Conservation (phyloP, 1,140 invertebrate species). For the Lethocerus indicus region DNA sequence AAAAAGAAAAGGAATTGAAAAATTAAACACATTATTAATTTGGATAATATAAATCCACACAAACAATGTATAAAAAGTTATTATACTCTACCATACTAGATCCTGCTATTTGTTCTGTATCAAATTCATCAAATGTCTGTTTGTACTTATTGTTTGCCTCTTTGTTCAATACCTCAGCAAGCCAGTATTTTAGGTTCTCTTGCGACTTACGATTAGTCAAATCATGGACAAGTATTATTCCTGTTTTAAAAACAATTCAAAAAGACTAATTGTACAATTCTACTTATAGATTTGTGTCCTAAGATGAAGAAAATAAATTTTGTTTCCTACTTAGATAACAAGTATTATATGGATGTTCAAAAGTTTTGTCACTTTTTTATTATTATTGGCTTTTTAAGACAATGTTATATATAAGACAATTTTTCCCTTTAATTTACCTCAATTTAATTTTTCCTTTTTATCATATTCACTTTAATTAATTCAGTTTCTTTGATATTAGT, state of each 20-base stretch:
- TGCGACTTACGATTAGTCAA: slow-evolving; percentile 91
- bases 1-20: slow-evolving; percentile 5
- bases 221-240: slow-evolving; percentile 89
- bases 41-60: slow-evolving; percentile 2
- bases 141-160: slow-evolving; percentile 34
- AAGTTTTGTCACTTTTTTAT: no score
- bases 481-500: no score
- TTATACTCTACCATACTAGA: slow-evolving; percentile 39
- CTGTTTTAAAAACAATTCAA: slow-evolving; percentile 31
- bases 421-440: no score
- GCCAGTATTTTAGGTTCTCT: slow-evolving; percentile 82
- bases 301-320: no score
- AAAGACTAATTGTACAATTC: not conserved
- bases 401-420: no score
- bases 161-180: slow-evolving; percentile 75
- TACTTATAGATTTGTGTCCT: no score
- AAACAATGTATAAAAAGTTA: slow-evolving; percentile 7
- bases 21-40: not conserved
- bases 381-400: no score
- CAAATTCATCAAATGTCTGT: slow-evolving; percentile 47
- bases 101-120: slow-evolving; percentile 81
- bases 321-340: no score
- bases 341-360: no score
- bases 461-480: no score
- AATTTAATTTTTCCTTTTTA: no score